Base-by-base conservation (phyloP, 2,113 vertebrate species). In the Turnix velox region DNA sequence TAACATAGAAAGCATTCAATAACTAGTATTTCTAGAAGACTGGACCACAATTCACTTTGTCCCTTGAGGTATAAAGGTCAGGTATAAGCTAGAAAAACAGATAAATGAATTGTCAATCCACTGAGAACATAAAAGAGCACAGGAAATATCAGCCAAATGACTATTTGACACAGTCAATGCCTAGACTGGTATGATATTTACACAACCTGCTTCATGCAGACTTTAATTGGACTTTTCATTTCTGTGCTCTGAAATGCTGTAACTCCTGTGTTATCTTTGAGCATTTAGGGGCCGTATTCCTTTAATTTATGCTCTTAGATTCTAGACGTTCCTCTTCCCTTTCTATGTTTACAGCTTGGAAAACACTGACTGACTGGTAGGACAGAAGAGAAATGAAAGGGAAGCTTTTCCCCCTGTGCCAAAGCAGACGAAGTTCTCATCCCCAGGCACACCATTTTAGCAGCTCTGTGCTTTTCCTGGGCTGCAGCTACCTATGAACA, bases 141-240 rank as follows among this genome's bases (percentile, higher is more conserved):
- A 77, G 24, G 75, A 92, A 93, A 82, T 80, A 83, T 12, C 79
- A 93, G 39, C 66, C n/a, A n/a, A n/a, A n/a, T 75, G 84, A 84
- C 48, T 78, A 92, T 76, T 74, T 84, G 73, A 91, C 80, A 92
- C 14, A 90, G 65, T 81, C 59, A 90, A 4, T 24, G 74, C 61
- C 52, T 80, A 74, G 43, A 87, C 59, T 59, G 17, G 24, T 33
- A 59, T 92, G 88, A 78, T 88, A 96, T 94, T 92, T 93, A 72
- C 66, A 93, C 57, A 88, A 48, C 10, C 40, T 72, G 31, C 61
- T 91, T 88, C 58, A 91, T 39, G n/a, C 65, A 78, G 65, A 78
- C 27, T 88, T 91, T 95, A 95, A 95, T 84, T 93, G 65, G 35
- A 15, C 46, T 84, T 88, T 87, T 86, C 69, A 71, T 71, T 88